Percentiles rank a stretch among this genome's conserved stretches.
These are phyloP conservation scores for Deladenus siricidicola DNA, from an alignment of 2,888 invertebrate genomes.

Conservation along the genomic window DNA sequence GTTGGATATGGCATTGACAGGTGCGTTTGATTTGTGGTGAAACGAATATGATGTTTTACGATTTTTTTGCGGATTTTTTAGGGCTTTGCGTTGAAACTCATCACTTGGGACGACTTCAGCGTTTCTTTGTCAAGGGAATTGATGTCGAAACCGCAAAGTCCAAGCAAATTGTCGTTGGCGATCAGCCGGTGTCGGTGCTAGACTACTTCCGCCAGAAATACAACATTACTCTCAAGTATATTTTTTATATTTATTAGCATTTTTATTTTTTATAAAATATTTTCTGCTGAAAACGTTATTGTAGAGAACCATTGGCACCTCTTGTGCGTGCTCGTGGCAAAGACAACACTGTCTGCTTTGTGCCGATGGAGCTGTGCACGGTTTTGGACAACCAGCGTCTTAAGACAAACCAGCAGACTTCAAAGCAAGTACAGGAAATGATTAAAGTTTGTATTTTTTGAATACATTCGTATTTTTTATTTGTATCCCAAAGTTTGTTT, in stretches of 20 bases:
- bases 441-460: constrained; percentile 10
- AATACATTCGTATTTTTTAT: background rate
- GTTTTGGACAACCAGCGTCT: constrained; percentile 19
- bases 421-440: constrained; percentile 5
- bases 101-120: constrained; percentile 11
- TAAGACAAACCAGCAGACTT: constrained; percentile 10
- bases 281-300: background rate
- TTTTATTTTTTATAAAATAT: background rate
- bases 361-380: constrained; percentile 14
- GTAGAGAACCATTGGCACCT: background rate
- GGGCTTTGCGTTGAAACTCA: constrained; percentile 11
- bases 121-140: constrained; percentile 9
- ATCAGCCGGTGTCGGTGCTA: background rate
- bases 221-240: constrained; percentile 1
- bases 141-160: constrained; percentile 1
- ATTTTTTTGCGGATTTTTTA: background rate
- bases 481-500: background rate
- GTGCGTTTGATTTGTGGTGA: background rate
- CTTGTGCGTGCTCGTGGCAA: background rate
- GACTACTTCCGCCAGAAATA: constrained; percentile 11
- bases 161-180: constrained; percentile 6
- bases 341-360: background rate
- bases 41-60: background rate
- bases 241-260: background rate
- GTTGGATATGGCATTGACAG: background rate